phyloP scores from a whole-genome alignment of 2,888 invertebrate species.

The Sarcophaga subvicina region DNA sequence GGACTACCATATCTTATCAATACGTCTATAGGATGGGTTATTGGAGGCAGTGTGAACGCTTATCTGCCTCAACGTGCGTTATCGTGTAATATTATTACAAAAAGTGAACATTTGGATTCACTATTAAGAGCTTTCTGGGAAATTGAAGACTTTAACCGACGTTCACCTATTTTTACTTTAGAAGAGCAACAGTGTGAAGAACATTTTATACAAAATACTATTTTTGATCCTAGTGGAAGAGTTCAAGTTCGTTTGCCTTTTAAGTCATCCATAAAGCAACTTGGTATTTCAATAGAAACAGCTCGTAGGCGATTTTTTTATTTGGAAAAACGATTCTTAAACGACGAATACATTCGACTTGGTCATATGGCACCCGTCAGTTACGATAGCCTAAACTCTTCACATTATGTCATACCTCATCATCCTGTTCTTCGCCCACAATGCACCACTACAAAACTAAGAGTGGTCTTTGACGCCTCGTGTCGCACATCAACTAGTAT shows the following conservation, averaged over 20 bases:
- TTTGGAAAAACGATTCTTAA: too few species aligned
- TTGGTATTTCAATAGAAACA: too few species aligned
- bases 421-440: too few species aligned
- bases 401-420: too few species aligned
- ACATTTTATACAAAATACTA: slow-evolving; percentile 10
- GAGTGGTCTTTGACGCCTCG: slow-evolving; percentile 37
- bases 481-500: not conserved
- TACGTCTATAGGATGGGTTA: slow-evolving; percentile 51
- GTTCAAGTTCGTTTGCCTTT: not conserved
- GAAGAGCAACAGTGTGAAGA: slow-evolving; percentile 35
- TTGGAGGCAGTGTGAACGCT: slow-evolving; percentile 1
- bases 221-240: too few species aligned
- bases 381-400: too few species aligned
- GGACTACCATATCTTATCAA: slow-evolving; percentile 44
- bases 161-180: not conserved
- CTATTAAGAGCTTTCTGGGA: slow-evolving; percentile 27
- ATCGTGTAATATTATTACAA: slow-evolving; percentile 19
- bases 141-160: slow-evolving; percentile 14
- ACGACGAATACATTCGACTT: too few species aligned
- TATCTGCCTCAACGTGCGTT: not conserved
- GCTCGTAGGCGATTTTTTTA: too few species aligned
- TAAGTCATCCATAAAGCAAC: not conserved
- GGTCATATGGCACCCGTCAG: too few species aligned
- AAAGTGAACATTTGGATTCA: slow-evolving; percentile 4
- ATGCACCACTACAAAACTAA: too few species aligned